Conservation (phyloP, 2,888 invertebrate genomes). For the Lacanobia oleracea region DNA sequence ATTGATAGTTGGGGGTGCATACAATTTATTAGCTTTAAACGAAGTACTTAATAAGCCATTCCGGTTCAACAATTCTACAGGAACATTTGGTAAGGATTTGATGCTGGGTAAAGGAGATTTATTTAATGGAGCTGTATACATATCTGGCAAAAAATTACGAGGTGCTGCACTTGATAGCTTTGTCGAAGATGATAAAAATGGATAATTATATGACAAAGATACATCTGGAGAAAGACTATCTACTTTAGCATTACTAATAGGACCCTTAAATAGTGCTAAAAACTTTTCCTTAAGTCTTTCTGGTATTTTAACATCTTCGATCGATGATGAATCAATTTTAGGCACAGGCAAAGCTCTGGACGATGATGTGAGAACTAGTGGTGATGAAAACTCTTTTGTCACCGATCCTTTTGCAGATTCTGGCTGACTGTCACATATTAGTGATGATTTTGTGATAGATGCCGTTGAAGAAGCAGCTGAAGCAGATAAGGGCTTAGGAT, state of each 20-base stretch:
- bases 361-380: slow-evolving; percentile 11
- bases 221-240: not conserved
- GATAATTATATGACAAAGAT: not conserved
- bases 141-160: not conserved
- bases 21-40: not conserved
- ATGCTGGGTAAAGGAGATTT: slow-evolving; percentile 13
- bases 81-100: slow-evolving; percentile 17
- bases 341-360: slow-evolving; percentile 50
- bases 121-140: not conserved
- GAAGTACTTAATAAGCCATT: no score
- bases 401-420: not conserved
- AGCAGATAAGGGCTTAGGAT: slow-evolving; percentile 23
- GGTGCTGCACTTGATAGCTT: slow-evolving; percentile 10
- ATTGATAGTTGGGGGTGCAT: not conserved
- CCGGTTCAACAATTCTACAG: slow-evolving; percentile 13
- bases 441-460: not conserved
- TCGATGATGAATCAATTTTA: slow-evolving; percentile 42
- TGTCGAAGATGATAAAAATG: not conserved
- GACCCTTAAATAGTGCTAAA: not conserved
- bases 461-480: not conserved
- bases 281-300: slow-evolving; percentile 5
- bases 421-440: slow-evolving; percentile 5
- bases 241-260: not conserved
- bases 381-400: slow-evolving; percentile 17
- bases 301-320: slow-evolving; percentile 42